Evolutionary conservation across 2,113 vertebrate genomes (phyloP), one percentile per base, ranked within the genome.

Genomic region (Megaptera novaeangliae): DNA sequence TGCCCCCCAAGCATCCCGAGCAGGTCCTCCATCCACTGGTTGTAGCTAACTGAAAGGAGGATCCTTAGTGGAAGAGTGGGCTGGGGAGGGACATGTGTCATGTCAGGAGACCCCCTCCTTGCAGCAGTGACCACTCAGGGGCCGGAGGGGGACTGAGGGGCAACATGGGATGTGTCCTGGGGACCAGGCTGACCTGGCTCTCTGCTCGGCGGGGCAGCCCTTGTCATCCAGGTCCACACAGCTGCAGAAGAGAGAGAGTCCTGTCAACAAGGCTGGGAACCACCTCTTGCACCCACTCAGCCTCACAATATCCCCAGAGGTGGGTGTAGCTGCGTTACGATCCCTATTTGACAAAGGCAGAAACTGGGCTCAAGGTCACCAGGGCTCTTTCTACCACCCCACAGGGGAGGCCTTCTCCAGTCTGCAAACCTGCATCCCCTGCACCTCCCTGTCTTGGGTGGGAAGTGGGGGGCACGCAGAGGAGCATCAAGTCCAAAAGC

Each of bases 161-260:
- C 17, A 29, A 6, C 0, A 0, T 10, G 11, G 63, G 41, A 39
- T 2, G 1, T 6, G 5, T 77, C 64, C 78, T 3, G 31, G 91
- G 90, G 66, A 46, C 23, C 55, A 52, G 9, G 80, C 95, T 75
- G 25, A 99, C 99, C 99, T 99, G 7, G 99, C 98, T 98, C 99
- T 99, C 98, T 99, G 99, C 77, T 99, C 99, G 5, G 99, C 90
- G 0, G 99, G 99, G 90, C 99, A 99, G 49, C 99, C 99, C 13
- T 98, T 98, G 46, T 99, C 99, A 18, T 99, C 99, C 98, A 98
- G 98, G 92, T 98, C 97, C 2, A 98, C 98, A 97, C 99, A 99
- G 88, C 99, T 99, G 98, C 69, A 97, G 97, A n/a, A 97, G 78
- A 96, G 75, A 97, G 66, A 97, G 5, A 91, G 66, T 23, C 3